Evolutionary conservation across 2,888 invertebrate genomes (phyloP), one percentile per base, ranked within the genome.

Genomic region (Spodoptera exigua): DNA sequence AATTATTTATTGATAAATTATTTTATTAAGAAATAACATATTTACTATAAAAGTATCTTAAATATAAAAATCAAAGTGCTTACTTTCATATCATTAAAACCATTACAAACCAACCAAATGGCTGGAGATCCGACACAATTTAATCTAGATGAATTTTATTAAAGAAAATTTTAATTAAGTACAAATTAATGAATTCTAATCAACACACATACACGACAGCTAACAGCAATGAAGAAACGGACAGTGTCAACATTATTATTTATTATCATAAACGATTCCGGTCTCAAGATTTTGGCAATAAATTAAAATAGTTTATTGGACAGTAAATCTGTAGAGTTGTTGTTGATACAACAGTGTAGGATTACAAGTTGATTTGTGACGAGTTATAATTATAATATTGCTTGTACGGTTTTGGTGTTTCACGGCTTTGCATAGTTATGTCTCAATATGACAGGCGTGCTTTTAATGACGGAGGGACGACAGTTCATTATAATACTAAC

Each of bases 271-370:
- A 79, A 78, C 74, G 70, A 79, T 79, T 75, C 79, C 68, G 59
- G 76, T 78, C 80, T 74, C 10, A 74, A 80, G 79, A 80, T 81
- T 27, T 78, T 78, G 70, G 81, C 80, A 74, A 82, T 85, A 84
- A 86, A 84, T 84, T 81, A 74, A 74, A 69, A 72, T 66, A 70
- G 63, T 83, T 84, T 84, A 84, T 81, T 76, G 77, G 70, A 60
- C 59, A 70, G 61, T 88, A 87, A 88, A 89, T 87, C 83, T 84
- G 78, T 77, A 78, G 70, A 76, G 76, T 70, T 56, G 64, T 79
- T 82, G 77, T 81, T 82, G 78, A 78, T 70, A 80, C 75, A 78
- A 74, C 77, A 78, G 82, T 84, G 79, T 87, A 83, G 75, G 83
- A 83, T 87, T 86, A 86, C 85, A 66, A 57, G 61, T 68, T 80